Percentiles rank a stretch among this genome's conserved stretches.
Conservation (phyloP, 2,888 invertebrate species). For the Lamellibrachia columna region DNA sequence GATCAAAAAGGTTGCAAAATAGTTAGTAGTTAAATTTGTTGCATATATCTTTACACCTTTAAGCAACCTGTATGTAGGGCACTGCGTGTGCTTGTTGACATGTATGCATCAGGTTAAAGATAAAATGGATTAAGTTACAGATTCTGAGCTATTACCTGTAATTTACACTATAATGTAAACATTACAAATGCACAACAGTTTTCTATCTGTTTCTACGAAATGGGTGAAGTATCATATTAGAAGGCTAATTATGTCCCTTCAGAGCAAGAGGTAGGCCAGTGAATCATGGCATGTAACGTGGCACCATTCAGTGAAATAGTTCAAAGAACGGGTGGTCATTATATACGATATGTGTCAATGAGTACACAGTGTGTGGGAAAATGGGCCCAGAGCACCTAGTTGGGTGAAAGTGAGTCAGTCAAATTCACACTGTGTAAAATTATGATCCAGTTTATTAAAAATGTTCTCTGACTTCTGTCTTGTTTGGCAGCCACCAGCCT, state of each 20-base stretch:
- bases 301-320: not conserved
- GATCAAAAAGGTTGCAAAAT: no score
- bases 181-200: not conserved
- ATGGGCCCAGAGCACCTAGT: not conserved
- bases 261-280: not conserved
- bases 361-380: not conserved
- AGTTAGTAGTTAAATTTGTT: no score
- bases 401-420: not conserved
- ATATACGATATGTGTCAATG: not conserved
- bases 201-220: not conserved
- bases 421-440: not conserved
- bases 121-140: not conserved
- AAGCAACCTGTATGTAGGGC: no score
- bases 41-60: no score
- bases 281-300: no score
- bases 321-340: not conserved
- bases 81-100: no score
- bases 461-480: no score
- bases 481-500: no score
- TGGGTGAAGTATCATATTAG: not conserved
- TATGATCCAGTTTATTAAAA: no score
- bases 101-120: not conserved
- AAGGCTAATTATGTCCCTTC: not conserved
- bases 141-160: no score
- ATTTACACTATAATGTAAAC: no score